Percentiles rank a stretch among this genome's conserved stretches.
Evolutionary conservation across 2,888 invertebrate genomes (phyloP).

Genomic region (Anorthoa munda): DNA sequence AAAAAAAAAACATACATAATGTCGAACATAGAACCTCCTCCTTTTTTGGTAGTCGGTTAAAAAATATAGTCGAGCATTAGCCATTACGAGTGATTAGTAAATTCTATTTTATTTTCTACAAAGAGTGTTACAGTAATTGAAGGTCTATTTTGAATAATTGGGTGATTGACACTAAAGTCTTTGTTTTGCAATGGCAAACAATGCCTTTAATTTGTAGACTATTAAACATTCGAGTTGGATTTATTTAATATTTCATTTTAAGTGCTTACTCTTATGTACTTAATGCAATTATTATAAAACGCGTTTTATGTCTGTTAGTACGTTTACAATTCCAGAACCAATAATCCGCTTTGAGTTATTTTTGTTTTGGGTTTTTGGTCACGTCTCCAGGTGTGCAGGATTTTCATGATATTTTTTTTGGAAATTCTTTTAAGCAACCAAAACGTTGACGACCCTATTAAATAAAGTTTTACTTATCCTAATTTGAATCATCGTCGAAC

Average conservation of each 20-base stretch:
- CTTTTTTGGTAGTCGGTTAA: too few species aligned
- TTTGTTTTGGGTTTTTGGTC: not conserved
- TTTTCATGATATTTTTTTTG: not conserved
- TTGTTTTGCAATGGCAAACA: conserved; percentile 4
- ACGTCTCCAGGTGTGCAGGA: too few species aligned
- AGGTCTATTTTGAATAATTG: conserved; percentile 20
- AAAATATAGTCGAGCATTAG: not conserved
- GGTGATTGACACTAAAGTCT: not conserved
- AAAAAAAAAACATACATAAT: too few species aligned
- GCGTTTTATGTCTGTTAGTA: not conserved
- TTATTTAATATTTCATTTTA: too few species aligned
- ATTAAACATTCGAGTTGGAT: too few species aligned
- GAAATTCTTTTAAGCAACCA: not conserved
- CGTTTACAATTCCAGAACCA: not conserved
- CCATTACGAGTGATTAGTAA: conserved; percentile 19
- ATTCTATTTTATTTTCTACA: conserved; percentile 17
- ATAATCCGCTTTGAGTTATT: not conserved
- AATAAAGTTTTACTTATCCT: not conserved
- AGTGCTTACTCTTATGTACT: too few species aligned
- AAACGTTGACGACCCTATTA: not conserved
- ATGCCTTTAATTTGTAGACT: too few species aligned
- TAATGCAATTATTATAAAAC: not conserved
- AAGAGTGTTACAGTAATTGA: conserved; percentile 30
- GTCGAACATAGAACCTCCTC: too few species aligned
- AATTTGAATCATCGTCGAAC: not conserved